Evolutionary conservation across 2,797 vertebrate genomes (phyloP), one percentile per base, ranked within the genome.

Genomic region (Valencia hispanica): DNA sequence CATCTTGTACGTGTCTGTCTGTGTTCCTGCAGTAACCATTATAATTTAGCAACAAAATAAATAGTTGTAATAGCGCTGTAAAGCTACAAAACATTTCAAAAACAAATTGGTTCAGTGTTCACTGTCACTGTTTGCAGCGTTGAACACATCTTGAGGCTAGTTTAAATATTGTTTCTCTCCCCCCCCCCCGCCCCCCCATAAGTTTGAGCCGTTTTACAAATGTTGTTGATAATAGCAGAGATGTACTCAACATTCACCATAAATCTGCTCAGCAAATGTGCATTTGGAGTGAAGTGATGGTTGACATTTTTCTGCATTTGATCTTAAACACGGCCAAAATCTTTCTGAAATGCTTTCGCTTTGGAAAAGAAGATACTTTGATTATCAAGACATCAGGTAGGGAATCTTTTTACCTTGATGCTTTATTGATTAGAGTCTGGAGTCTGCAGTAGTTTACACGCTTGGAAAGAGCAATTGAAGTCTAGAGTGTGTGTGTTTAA

Each of bases 341-440:
- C 73, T 93, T 77, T 55, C 79, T 82, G 70, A 84, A 91, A 90
- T 88, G 93, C 93, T 89, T 87, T 92, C 91, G 69, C 84, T 53
- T 76, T 87, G 90, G 90, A 92, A 84, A 74, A 82, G 89, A 73
- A 77, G 86, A 87, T 39, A 79, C 81, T 91, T 87, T 92, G 89
- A 93, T 17, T 93, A 94, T 84, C 80, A 70, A 73, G 80, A 80
- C 65, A 81, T 93, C 73, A 93, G 92, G 93, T 94, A 93, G 82
- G 90, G 68, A 32, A 77, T 75, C 15, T 71, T 50, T n/a, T 79
- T 20, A 11, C 50, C 53, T 43, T 45, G 8, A 55, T 17, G 1
- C 17, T 0, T 61, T 39, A 66, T 53, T 27, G 25, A 71, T 75
- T 3, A 73, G 59, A 48, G n/a, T 59, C 43, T 74, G 14, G 59